phyloP scores from a whole-genome alignment of 2,888 invertebrate genomes.

The Cryptocephalus primarius region DNA sequence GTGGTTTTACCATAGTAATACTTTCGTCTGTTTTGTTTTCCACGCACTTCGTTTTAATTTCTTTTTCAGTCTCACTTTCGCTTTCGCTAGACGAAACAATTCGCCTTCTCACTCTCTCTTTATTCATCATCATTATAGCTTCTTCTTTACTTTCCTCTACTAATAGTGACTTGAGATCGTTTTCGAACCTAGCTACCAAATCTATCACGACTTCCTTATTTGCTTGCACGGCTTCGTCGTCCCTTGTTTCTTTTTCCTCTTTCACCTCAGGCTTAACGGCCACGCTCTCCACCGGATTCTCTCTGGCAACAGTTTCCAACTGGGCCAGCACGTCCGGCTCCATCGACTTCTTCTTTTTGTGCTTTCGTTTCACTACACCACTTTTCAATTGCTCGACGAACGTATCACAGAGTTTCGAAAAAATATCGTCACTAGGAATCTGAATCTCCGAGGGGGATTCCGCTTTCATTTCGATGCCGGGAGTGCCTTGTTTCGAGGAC shows the following conservation, averaged over 20 bases:
- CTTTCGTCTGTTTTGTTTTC: slow-evolving; percentile 4
- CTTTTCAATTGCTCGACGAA: slow-evolving; percentile 65
- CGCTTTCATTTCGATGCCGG: slow-evolving; percentile 16
- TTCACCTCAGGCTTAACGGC: slow-evolving; percentile 6
- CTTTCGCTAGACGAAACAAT: slow-evolving; percentile 22
- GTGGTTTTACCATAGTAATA: not conserved
- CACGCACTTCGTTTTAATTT: slow-evolving; percentile 1
- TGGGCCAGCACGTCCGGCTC: slow-evolving; percentile 27
- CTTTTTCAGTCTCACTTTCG: slow-evolving; percentile 35
- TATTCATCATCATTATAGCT: slow-evolving; percentile 12
- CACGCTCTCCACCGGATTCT: slow-evolving; percentile 18
- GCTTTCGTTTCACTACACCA: slow-evolving; percentile 44
- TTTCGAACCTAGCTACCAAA: not conserved
- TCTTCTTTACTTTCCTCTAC: slow-evolving; percentile 10
- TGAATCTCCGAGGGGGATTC: slow-evolving; percentile 18
- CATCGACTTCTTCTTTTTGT: slow-evolving; percentile 40
- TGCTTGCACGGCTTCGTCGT: not conserved
- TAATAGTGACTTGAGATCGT: not conserved
- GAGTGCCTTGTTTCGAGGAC: slow-evolving; percentile 47
- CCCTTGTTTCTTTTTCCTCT: not conserved
- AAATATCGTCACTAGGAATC: slow-evolving; percentile 40
- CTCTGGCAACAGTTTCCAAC: slow-evolving; percentile 26
- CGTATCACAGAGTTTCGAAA: slow-evolving; percentile 64
- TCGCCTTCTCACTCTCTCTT: slow-evolving; percentile 16
- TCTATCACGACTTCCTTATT: slow-evolving; percentile 3